Percentiles rank a stretch among this genome's conserved stretches.
Evolutionary conservation across 2,113 vertebrate species (phyloP).

Genomic region (Scomber scombrus): DNA sequence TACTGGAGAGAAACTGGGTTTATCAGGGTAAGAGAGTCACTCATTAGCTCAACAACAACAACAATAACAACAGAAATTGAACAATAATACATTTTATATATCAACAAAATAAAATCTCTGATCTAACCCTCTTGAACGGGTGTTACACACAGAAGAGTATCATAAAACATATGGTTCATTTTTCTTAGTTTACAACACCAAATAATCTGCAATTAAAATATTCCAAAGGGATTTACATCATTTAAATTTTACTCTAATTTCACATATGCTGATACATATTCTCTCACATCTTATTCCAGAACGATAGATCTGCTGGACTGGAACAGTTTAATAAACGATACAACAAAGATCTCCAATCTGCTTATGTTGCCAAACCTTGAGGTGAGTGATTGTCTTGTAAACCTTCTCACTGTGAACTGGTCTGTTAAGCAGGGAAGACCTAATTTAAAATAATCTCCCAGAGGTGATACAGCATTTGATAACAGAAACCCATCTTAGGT

Average conservation of each 20-base stretch:
- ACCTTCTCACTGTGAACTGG: background rate
- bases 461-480: background rate
- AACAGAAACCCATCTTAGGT: background rate
- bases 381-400: conserved; percentile 78
- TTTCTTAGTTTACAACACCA: background rate
- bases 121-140: too few species aligned
- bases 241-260: background rate
- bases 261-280: background rate
- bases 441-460: background rate
- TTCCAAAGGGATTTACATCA: background rate
- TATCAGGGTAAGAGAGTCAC: conserved; percentile 86
- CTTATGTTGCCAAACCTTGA: conserved; percentile 91
- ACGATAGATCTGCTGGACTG: conserved; percentile 94
- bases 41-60: background rate
- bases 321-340: conserved; percentile 90
- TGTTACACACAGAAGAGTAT: background rate
- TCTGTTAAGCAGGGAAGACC: background rate
- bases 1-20: conserved; percentile 85
- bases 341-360: conserved; percentile 89
- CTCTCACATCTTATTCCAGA: conserved; percentile 71
- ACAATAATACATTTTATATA: background rate
- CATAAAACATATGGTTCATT: background rate
- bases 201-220: conserved; percentile 2
- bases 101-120: too few species aligned
- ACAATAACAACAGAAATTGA: background rate